These are phyloP conservation scores for Chanos chanos DNA, from an alignment of 2,797 vertebrate genomes.

Conservation along the genomic window DNA sequence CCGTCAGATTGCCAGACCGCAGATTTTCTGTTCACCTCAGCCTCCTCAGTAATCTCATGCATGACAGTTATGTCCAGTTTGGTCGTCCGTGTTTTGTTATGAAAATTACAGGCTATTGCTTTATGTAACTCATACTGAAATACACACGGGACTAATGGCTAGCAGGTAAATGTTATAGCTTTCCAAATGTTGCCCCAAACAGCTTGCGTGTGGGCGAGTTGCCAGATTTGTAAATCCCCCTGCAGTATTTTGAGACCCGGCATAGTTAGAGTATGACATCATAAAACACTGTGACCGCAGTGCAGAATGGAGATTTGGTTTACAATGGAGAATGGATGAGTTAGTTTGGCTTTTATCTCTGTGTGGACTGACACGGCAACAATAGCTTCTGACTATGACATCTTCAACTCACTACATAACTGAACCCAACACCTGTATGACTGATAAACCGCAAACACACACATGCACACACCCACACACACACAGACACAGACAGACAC, in stretches of 20 bases:
- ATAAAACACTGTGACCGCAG: constrained; percentile 53
- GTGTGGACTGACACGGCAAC: constrained; percentile 41
- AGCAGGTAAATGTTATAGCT: not conserved
- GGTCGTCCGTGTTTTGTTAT: too few relatives aligned
- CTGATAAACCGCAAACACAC: not conserved
- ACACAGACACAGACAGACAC: too few relatives aligned
- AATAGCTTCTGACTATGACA: constrained; percentile 35
- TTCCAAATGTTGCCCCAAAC: constrained; percentile 37
- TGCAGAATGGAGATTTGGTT: constrained; percentile 51
- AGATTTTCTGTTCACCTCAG: too few relatives aligned
- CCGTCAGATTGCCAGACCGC: too few relatives aligned
- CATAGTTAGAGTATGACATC: constrained; percentile 60
- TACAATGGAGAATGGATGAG: constrained; percentile 44
- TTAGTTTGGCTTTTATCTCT: constrained; percentile 31
- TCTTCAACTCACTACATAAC: not conserved
- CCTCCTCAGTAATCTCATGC: too few relatives aligned
- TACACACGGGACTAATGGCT: too few relatives aligned
- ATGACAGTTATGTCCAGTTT: too few relatives aligned
- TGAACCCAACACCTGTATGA: not conserved
- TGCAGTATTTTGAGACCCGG: constrained; percentile 54
- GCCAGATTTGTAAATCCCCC: constrained; percentile 45
- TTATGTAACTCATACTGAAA: too few relatives aligned
- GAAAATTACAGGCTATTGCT: too few relatives aligned
- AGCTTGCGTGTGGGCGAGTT: constrained; percentile 56
- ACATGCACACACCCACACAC: not conserved